phyloP scores from a whole-genome alignment of 2,113 vertebrate species.

The Ciconia boyciana region DNA sequence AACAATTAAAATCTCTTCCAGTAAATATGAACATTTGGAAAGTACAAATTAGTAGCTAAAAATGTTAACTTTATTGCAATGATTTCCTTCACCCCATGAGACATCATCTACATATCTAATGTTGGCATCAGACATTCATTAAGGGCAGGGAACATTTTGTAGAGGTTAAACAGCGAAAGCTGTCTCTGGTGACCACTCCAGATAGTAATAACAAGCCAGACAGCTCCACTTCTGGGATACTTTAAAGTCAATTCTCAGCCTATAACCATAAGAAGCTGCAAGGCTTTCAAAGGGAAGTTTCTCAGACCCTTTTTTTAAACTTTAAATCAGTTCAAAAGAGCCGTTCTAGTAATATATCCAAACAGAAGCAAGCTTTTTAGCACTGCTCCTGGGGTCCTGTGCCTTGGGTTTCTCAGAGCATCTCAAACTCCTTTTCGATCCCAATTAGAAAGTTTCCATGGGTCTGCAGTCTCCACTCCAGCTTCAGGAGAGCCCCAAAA shows the following conservation, averaged over 20 bases:
- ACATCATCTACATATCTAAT: neutral
- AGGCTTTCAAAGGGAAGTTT: neutral
- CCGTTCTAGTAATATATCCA: neutral
- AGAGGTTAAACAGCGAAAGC: neutral
- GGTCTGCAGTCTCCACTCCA: neutral
- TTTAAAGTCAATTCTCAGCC: neutral
- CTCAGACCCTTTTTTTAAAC: neutral
- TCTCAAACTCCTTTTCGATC: neutral
- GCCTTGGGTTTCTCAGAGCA: neutral
- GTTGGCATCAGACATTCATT: neutral
- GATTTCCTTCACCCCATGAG: neutral
- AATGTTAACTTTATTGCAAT: constrained; percentile 1
- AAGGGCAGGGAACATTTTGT: neutral
- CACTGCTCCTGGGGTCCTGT: neutral
- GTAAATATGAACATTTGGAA: constrained; percentile 8
- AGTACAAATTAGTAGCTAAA: neutral
- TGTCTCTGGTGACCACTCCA: neutral
- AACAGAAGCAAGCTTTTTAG: neutral
- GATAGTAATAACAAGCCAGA: neutral
- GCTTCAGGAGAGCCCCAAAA: neutral
- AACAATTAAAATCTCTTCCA: neutral
- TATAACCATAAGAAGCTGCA: neutral
- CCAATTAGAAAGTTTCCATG: neutral
- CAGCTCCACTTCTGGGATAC: neutral
- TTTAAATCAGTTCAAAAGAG: neutral